Conservation (phyloP, 92 coral and sea anemone species). For the Actinernus sp. region DNA sequence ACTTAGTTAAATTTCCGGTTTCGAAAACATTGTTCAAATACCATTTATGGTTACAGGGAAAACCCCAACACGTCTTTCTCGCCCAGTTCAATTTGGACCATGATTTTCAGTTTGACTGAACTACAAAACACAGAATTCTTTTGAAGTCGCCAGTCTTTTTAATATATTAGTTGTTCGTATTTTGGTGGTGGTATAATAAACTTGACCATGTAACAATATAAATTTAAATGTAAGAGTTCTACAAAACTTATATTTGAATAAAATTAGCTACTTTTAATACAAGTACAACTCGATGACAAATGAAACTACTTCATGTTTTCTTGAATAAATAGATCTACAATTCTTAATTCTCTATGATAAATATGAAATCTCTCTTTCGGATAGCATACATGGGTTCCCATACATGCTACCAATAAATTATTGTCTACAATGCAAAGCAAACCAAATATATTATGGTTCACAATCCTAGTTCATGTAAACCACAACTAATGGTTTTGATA, state of each 20-base stretch:
- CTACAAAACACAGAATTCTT: background rate
- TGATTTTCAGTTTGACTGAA: background rate
- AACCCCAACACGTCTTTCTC: background rate
- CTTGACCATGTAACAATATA: background rate
- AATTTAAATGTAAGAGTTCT: too few species aligned
- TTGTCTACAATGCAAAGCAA: background rate
- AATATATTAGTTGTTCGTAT: background rate
- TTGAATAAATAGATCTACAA: conserved; percentile 40
- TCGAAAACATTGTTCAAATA: background rate
- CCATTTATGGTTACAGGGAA: background rate
- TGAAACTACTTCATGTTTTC: too few species aligned
- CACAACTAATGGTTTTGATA: too few species aligned
- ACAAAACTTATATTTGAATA: too few species aligned
- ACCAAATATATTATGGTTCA: background rate
- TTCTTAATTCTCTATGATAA: conserved; percentile 19
- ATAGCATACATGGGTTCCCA: background rate
- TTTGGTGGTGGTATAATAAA: too few species aligned
- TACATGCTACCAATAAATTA: background rate
- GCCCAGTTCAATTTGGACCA: background rate
- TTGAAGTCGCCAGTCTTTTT: background rate
- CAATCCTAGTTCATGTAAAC: background rate
- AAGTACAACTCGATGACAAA: too few species aligned
- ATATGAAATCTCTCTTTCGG: conserved; percentile 12
- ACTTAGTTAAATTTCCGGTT: background rate
- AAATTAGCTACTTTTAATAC: too few species aligned